Base-by-base conservation (phyloP, 2,797 vertebrate species). In the Pseudochirops corinnae region DNA sequence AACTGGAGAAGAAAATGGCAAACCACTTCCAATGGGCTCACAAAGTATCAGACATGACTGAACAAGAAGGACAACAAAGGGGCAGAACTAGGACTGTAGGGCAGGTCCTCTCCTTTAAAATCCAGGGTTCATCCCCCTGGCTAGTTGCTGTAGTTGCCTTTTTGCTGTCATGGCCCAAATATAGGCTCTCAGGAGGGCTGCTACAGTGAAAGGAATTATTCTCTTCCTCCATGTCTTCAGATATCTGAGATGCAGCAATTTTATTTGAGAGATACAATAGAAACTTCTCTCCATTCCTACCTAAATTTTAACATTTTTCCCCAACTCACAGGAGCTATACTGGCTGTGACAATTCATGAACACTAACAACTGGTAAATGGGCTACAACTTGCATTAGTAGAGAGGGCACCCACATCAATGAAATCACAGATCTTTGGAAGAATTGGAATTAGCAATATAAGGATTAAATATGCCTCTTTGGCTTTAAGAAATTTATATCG, bases 191-290 rank as follows among this genome's bases (percentile, higher is more conserved):
- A 62, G 14, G 92, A 92, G 46, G 56, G 39, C 91, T 62, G 33
- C 82, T 57, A 57, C 90, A 58, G 55, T 39, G 46, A 93, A 91
- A 93, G 93, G 10, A 56, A 14, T 93, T 96, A 55, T 96, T 95
- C 55, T 95, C 92, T 82, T 94, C 53, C 21, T 92, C 52, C 18
- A 90, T 53, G 28, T 33, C 39, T 18, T 7, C 95, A 94, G 93
- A 95, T 11, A 94, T 9, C 28, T 90, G 50, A 92, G 52, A 31
- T 50, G 39, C 10, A 87, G 39, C 2, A 26, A 12, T 94, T 97
- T 96, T 95, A 94, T 31, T 92, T 53, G 92, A 91, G 29, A 31
- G 52, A 93, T 53, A 93, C 16, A 82, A 82, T 26, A 94, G 82
- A 82, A 92, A 95, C 5, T 74, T 74, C 21, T 87, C 24, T 87